Conservation (phyloP, 2,797 vertebrate genomes). For the Eidolon dupreanum region DNA sequence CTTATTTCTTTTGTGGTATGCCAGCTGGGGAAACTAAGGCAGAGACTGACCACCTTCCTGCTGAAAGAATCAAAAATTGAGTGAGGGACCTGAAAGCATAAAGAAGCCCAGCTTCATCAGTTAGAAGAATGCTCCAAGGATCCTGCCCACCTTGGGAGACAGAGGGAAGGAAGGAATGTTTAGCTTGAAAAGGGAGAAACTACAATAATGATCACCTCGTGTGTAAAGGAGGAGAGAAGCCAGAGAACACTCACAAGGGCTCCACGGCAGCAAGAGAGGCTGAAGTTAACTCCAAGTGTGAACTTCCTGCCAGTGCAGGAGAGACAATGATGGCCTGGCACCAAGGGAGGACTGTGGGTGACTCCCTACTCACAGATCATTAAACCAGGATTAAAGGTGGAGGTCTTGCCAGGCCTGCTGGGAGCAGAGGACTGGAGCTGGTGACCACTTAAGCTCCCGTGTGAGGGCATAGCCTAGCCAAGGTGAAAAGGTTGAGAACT, state of each 20-base stretch:
- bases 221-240: not conserved
- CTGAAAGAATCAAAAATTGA: not conserved
- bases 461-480: not conserved
- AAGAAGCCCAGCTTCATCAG: not conserved
- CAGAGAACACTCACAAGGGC: not conserved
- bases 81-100: not conserved
- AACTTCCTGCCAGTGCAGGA: not conserved
- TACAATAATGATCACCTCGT: not conserved
- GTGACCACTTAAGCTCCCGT: not conserved
- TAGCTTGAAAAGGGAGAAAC: conserved; percentile 14
- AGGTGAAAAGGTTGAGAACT: not conserved
- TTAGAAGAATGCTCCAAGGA: not conserved
- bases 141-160: not conserved
- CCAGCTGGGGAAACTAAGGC: not conserved
- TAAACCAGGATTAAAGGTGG: conserved; percentile 48
- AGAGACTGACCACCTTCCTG: not conserved
- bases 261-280: conserved; percentile 8
- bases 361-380: conserved; percentile 6
- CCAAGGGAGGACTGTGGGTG: not conserved
- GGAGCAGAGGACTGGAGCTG: not conserved
- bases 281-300: conserved; percentile 30
- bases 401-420: not conserved
- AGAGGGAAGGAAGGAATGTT: not conserved
- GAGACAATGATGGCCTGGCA: not conserved
- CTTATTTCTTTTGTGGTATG: not conserved